Conservation (phyloP, 2,888 invertebrate genomes). For the Apotomis betuletana region DNA sequence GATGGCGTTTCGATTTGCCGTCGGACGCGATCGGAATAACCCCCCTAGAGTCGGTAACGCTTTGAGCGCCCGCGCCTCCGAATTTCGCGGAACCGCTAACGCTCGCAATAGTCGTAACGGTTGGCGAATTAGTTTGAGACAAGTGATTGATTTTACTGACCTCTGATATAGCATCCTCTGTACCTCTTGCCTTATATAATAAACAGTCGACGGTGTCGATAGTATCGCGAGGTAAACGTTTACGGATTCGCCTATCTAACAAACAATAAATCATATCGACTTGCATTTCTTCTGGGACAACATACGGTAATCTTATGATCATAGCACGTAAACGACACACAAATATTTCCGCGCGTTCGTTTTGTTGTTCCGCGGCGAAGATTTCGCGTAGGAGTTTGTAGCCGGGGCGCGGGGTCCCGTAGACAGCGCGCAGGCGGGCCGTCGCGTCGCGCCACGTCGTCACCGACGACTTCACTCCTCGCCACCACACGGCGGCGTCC, state of each 20-base stretch:
- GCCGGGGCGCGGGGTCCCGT: slow-evolving; percentile 5
- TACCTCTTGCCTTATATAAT: slow-evolving; percentile 1
- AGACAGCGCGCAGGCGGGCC: slow-evolving; percentile 4
- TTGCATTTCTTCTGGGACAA: slow-evolving; percentile 1
- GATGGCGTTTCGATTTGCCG: slow-evolving; percentile 2
- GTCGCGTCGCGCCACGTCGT: background rate
- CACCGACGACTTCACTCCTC: background rate
- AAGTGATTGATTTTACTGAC: background rate
- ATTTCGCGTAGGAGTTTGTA: slow-evolving; percentile 1
- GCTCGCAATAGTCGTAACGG: background rate
- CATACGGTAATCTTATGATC: slow-evolving; percentile 5
- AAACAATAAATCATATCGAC: slow-evolving; percentile 2
- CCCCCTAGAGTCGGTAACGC: background rate
- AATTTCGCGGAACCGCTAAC: background rate
- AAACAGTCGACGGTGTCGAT: background rate
- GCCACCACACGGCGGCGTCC: slow-evolving; percentile 21
- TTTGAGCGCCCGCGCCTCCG: too few species aligned
- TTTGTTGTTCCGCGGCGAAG: slow-evolving; percentile 11
- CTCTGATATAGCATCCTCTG: slow-evolving; percentile 1
- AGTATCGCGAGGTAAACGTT: slow-evolving; percentile 3
- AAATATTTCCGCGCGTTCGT: slow-evolving; percentile 12
- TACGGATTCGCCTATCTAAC: slow-evolving; percentile 9
- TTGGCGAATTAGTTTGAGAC: too few species aligned
- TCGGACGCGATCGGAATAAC: background rate
- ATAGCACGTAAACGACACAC: background rate